Evolutionary conservation across 2,888 invertebrate genomes (phyloP).

Genomic region (Nemapogon koenigi): DNA sequence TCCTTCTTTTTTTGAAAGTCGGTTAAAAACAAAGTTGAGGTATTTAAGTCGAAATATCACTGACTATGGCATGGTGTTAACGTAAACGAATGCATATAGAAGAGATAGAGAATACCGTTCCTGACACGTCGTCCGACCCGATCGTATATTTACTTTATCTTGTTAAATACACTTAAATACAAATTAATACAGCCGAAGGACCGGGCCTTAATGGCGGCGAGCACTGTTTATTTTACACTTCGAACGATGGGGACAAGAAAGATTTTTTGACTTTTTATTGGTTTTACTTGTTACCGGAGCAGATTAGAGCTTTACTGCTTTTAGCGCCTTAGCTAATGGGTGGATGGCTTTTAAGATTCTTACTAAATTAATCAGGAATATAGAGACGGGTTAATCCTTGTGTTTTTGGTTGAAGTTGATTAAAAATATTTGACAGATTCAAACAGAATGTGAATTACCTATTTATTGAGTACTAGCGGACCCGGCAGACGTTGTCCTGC

Average conservation of each 20-base stretch:
- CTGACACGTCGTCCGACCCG: conserved; percentile 24
- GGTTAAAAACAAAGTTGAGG: too few species aligned
- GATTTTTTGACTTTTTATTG: conserved; percentile 41
- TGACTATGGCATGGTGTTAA: too few species aligned
- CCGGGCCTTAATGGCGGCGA: conserved; percentile 52
- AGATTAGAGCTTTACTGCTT: conserved; percentile 26
- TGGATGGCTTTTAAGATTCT: conserved; percentile 1
- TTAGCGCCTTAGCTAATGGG: conserved; percentile 41
- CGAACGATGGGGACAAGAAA: conserved; percentile 41
- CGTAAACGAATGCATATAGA: too few species aligned
- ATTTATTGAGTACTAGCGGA: too few species aligned
- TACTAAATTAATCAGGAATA: conserved; percentile 9
- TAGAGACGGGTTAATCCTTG: too few species aligned
- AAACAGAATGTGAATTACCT: too few species aligned
- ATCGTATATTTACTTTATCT: conserved; percentile 59
- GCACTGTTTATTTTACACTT: conserved; percentile 63
- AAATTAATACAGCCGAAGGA: conserved; percentile 62
- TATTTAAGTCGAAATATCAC: too few species aligned
- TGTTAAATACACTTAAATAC: conserved; percentile 65
- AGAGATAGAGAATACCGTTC: conserved; percentile 3
- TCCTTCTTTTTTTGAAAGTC: too few species aligned
- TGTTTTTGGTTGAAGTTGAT: too few species aligned
- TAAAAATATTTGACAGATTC: not conserved
- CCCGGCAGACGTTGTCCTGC: too few species aligned
- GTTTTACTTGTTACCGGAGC: conserved; percentile 20